phyloP scores from a whole-genome alignment of 1,140 invertebrate genomes.

The Calephelis nemesis region DNA sequence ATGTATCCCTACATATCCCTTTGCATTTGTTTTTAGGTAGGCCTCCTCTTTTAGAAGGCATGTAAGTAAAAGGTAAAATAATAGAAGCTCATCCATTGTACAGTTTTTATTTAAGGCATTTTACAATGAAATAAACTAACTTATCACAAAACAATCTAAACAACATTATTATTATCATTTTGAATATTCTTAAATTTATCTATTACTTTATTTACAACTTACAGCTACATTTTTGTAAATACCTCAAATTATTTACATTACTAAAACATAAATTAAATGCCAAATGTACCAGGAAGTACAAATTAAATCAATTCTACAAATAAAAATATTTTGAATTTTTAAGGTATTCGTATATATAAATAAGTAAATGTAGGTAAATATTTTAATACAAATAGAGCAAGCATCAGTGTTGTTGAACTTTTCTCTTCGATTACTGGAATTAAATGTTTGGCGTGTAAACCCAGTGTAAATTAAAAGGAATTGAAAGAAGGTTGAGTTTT shows the following conservation, averaged over 20 bases:
- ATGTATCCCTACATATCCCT: too few relatives aligned
- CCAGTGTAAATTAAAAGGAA: too few relatives aligned
- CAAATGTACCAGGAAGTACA: not conserved
- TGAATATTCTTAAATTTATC: not conserved
- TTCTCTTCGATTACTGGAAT: too few relatives aligned
- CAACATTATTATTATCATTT: not conserved
- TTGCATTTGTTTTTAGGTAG: too few relatives aligned
- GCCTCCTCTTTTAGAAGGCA: too few relatives aligned
- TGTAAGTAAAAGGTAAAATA: not conserved
- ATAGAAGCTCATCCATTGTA: not conserved
- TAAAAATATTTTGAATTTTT: not conserved
- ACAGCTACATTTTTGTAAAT: not conserved
- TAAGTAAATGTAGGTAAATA: too few relatives aligned
- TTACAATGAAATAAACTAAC: not conserved
- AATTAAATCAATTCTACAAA: not conserved
- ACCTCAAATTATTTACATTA: not conserved
- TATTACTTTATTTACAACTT: slow-evolving; percentile 12
- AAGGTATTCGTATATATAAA: too few relatives aligned
- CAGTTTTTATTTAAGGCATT: not conserved
- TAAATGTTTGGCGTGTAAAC: too few relatives aligned
- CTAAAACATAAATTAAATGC: not conserved
- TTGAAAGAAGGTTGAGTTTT: too few relatives aligned
- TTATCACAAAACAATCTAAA: not conserved
- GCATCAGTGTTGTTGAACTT: too few relatives aligned
- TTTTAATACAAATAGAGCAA: too few relatives aligned